Evolutionary conservation across 2,888 invertebrate species (phyloP).

Genomic region (Lacanobia wlatinum): DNA sequence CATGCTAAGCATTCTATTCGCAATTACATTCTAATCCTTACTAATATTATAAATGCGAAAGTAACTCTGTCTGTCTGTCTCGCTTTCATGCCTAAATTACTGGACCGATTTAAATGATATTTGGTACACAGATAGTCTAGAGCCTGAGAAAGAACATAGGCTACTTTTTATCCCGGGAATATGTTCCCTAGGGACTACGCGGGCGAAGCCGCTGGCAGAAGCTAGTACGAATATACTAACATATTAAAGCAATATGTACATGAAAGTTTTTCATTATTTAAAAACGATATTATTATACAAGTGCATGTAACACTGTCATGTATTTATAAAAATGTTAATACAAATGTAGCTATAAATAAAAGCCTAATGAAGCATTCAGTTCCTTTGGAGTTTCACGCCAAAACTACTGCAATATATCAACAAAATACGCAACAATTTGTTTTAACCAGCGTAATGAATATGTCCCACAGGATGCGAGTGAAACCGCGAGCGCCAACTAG

Average conservation of each 20-base stretch:
- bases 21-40: constrained; percentile 7
- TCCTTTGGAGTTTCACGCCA: no score
- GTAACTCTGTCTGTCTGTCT: no score
- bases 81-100: no score
- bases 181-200: no score
- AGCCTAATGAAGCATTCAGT: background rate
- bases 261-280: background rate
- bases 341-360: background rate
- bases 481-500: background rate
- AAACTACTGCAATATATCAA: background rate
- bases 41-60: no score
- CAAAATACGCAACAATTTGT: no score
- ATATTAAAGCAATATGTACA: background rate
- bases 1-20: background rate
- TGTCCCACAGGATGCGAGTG: background rate
- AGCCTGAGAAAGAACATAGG: no score
- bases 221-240: constrained; percentile 9
- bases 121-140: no score
- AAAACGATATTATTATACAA: constrained; percentile 3
- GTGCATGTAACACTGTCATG: background rate
- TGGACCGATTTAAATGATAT: no score
- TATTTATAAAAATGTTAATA: background rate
- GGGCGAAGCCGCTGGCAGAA: no score
- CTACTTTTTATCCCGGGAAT: no score
- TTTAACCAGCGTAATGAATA: background rate